These are phyloP conservation scores for Hybos culiciformis DNA, from an alignment of 2,888 invertebrate species.

Conservation along the genomic window DNA sequence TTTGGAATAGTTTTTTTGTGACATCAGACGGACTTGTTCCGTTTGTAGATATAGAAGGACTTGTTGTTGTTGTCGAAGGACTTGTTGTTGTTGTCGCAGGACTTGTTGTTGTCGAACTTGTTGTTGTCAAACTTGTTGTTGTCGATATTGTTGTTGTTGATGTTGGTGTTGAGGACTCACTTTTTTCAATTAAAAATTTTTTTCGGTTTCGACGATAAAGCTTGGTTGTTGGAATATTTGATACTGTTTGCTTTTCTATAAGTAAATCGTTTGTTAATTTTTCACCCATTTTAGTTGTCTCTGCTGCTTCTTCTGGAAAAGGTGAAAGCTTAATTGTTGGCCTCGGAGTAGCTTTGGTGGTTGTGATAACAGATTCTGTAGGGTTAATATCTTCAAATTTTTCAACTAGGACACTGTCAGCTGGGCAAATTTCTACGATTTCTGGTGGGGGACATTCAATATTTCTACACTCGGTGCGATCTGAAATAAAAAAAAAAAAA, in stretches of 20 bases:
- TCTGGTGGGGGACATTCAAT: slow-evolving; percentile 1
- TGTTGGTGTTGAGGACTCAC: too few relatives aligned
- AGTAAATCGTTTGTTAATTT: too few relatives aligned
- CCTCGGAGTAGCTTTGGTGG: not conserved
- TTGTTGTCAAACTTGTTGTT: not conserved
- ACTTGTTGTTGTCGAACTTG: not conserved
- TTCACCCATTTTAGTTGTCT: too few relatives aligned
- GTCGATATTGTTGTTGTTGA: not conserved
- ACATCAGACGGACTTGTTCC: too few relatives aligned
- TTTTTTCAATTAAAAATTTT: too few relatives aligned
- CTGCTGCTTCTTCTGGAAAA: too few relatives aligned
- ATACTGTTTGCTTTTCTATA: too few relatives aligned
- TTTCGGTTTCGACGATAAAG: too few relatives aligned
- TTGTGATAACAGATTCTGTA: not conserved
- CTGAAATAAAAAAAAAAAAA: not conserved
- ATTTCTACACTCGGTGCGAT: not conserved
- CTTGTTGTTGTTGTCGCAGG: not conserved
- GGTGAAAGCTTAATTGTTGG: too few relatives aligned
- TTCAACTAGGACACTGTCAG: slow-evolving; percentile 16
- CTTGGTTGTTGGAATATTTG: too few relatives aligned
- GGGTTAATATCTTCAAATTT: not conserved
- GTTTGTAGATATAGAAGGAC: not conserved
- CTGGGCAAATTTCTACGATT: slow-evolving; percentile 15
- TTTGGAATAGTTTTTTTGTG: too few relatives aligned
- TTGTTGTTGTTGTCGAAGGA: not conserved